These are phyloP conservation scores for Drosophila austrosaltans DNA, from an alignment of 2,888 invertebrate species.

Conservation along the genomic window DNA sequence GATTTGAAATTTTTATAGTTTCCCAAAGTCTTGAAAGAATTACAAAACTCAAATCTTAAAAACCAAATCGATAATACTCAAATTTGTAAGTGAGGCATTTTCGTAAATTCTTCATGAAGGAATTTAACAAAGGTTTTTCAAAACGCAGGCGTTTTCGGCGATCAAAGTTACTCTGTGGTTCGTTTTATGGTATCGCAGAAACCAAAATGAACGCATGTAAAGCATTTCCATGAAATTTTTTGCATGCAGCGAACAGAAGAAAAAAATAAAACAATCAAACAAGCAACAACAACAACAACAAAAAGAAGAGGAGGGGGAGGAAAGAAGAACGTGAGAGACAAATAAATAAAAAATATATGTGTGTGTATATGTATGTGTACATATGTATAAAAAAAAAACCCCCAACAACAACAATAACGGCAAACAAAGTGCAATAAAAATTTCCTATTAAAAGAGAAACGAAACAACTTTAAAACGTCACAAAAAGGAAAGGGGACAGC, in stretches of 20 bases:
- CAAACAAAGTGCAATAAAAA: conserved; percentile 65
- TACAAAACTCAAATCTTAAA: too few relatives aligned
- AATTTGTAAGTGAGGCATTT: too few relatives aligned
- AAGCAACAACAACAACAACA: too few relatives aligned
- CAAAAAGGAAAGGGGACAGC: not conserved
- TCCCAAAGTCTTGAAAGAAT: too few relatives aligned
- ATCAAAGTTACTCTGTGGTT: not conserved
- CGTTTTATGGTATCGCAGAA: not conserved
- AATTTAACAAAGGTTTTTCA: not conserved
- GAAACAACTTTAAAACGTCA: not conserved
- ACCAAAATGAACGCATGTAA: conserved; percentile 2
- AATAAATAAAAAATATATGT: conserved; percentile 44
- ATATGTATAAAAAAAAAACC: not conserved
- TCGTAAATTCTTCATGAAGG: not conserved
- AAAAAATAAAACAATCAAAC: conserved; percentile 24
- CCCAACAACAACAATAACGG: conserved; percentile 29
- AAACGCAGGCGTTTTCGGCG: not conserved
- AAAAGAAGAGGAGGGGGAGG: too few relatives aligned
- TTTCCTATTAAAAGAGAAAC: conserved; percentile 1
- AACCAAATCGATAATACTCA: too few relatives aligned
- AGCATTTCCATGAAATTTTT: conserved; percentile 61
- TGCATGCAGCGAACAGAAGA: conserved; percentile 56
- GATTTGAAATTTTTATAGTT: too few relatives aligned
- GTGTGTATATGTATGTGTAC: conserved; percentile 17
- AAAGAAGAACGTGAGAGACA: conserved; percentile 42